phyloP scores from a whole-genome alignment of 2,113 vertebrate species.

The Passer domesticus region DNA sequence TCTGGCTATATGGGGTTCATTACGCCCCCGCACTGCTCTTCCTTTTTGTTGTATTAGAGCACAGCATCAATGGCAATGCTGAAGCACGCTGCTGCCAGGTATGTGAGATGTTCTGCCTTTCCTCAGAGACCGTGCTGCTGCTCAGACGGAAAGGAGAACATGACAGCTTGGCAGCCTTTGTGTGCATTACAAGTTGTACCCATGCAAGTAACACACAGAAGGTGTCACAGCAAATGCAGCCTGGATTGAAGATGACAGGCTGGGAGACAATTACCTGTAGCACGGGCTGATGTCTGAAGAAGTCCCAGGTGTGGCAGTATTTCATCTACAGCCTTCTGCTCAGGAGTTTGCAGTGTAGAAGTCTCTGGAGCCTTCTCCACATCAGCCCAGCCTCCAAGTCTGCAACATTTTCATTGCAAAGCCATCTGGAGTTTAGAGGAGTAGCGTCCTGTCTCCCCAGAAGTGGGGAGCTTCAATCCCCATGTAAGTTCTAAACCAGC shows the following conservation, averaged over 20 bases:
- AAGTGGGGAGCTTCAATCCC: not conserved
- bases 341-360: not conserved
- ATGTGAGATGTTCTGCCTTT: not conserved
- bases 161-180: not conserved
- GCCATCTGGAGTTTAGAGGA: not conserved
- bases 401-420: not conserved
- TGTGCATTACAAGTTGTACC: not conserved
- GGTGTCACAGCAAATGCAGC: not conserved
- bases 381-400: not conserved
- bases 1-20: not conserved
- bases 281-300: not conserved
- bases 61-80: not conserved
- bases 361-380: not conserved
- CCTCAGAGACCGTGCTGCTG: not conserved
- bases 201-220: not conserved
- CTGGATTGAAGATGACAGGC: not conserved
- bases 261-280: not conserved
- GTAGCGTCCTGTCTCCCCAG: not conserved
- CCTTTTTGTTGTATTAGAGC: not conserved
- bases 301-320: not conserved
- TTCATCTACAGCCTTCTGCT: not conserved
- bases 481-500: not conserved
- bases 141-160: not conserved
- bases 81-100: not conserved
- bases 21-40: rapidly evolving